phyloP scores from a whole-genome alignment of 2,797 vertebrate genomes.

The Champsocephalus esox region DNA sequence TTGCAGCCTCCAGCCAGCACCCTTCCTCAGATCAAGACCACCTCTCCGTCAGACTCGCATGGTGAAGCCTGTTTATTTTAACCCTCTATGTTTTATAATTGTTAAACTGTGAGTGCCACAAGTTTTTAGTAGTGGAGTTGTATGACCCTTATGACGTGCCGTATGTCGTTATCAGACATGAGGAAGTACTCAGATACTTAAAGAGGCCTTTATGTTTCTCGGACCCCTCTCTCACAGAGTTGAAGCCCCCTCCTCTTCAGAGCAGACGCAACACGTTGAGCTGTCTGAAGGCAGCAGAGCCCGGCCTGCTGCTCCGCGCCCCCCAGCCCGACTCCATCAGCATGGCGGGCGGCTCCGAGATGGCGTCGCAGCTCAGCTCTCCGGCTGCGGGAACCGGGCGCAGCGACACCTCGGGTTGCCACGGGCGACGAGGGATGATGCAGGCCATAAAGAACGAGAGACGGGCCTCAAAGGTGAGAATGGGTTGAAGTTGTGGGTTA shows the following conservation, averaged over 20 bases:
- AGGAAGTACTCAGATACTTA: too few relatives aligned
- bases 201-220: too few relatives aligned
- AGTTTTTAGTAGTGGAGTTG: neutral
- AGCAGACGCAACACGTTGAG: conserved; percentile 88
- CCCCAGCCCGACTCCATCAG: conserved; percentile 85
- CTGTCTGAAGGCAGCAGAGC: conserved; percentile 83
- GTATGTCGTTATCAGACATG: neutral
- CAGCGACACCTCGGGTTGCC: conserved; percentile 81
- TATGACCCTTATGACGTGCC: neutral
- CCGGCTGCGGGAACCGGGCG: conserved; percentile 76
- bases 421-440: conserved; percentile 94
- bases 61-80: conserved; percentile 47
- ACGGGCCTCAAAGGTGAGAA: conserved; percentile 92
- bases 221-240: conserved; percentile 40
- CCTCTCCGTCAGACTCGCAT: conserved; percentile 63
- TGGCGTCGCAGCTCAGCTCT: conserved; percentile 89
- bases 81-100: neutral
- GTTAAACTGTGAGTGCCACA: neutral
- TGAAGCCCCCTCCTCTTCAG: conserved; percentile 68
- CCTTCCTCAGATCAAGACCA: conserved; percentile 71
- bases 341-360: conserved; percentile 89
- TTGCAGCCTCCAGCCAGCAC: conserved; percentile 63
- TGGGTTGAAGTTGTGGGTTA: too few relatives aligned
- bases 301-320: conserved; percentile 62
- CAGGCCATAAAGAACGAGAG: conserved; percentile 98